A percentile compares a stretch with the other conserved stretches of the same genome.
Evolutionary conservation across 37 sponge, comb jelly and placozoan species (phyloP).

Genomic region (Hormiphora californensis): DNA sequence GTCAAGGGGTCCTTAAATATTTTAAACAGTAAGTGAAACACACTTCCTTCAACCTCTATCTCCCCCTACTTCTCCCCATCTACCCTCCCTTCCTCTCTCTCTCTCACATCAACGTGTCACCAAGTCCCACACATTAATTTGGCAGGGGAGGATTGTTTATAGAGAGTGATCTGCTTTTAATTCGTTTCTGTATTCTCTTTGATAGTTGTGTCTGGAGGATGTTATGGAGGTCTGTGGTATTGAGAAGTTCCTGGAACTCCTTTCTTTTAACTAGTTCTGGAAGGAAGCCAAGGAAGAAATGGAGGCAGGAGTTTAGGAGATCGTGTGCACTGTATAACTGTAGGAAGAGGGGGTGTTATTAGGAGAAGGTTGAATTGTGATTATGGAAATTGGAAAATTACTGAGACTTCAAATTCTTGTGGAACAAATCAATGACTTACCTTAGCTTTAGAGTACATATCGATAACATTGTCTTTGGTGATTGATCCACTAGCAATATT

Average conservation of each 20-base stretch:
- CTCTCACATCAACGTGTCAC: too few relatives aligned
- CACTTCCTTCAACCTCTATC: too few relatives aligned
- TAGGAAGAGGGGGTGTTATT: too few relatives aligned
- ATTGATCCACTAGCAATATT: neutral
- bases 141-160: conserved; percentile 10
- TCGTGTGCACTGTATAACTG: conserved; percentile 40
- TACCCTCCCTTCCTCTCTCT: too few relatives aligned
- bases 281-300: conserved; percentile 48
- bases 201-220: conserved; percentile 18
- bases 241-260: neutral
- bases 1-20: too few relatives aligned
- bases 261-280: conserved; percentile 13
- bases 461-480: conserved; percentile 29
- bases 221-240: conserved; percentile 1
- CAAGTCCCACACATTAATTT: too few relatives aligned
- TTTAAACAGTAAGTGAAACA: too few relatives aligned
- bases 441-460: conserved; percentile 34
- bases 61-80: too few relatives aligned
- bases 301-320: conserved; percentile 14
- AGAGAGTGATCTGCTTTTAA: conserved; percentile 27
- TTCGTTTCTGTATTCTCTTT: conserved; percentile 34
- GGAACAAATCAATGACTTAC: neutral
- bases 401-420: neutral
- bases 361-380: too few relatives aligned
- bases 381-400: too few relatives aligned